Percentiles rank a stretch among this genome's conserved stretches.
Conservation (phyloP, 2,888 invertebrate species). For the Aphodius sticticus region DNA sequence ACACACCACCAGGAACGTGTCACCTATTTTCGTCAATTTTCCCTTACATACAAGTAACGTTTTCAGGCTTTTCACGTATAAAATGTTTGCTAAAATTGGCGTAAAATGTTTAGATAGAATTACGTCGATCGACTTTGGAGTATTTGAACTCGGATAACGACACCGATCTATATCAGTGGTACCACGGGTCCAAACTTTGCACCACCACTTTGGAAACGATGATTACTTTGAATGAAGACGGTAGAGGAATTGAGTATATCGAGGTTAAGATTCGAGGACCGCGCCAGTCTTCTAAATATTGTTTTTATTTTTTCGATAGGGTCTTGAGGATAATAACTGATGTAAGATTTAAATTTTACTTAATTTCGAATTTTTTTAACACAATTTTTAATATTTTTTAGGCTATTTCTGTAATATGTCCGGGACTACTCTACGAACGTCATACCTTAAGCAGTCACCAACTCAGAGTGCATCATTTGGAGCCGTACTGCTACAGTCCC, state of each 20-base stretch:
- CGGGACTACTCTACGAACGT: slow-evolving; percentile 71
- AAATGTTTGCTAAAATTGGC: not conserved
- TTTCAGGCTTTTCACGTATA: not conserved
- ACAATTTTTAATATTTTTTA: slow-evolving; percentile 50
- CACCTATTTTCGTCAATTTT: slow-evolving; percentile 73
- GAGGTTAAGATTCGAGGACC: slow-evolving; percentile 75
- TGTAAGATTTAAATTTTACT: slow-evolving; percentile 52
- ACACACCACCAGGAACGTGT: slow-evolving; percentile 65
- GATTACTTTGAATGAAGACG: slow-evolving; percentile 67
- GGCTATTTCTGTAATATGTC: slow-evolving; percentile 70
- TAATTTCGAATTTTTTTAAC: slow-evolving; percentile 9
- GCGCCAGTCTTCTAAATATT: slow-evolving; percentile 63
- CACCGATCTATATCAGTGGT: slow-evolving; percentile 77
- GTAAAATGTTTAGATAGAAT: slow-evolving; percentile 48
- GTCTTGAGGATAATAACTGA: slow-evolving; percentile 69
- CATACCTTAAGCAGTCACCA: slow-evolving; percentile 71
- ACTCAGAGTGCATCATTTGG: slow-evolving; percentile 59
- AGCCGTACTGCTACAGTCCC: slow-evolving; percentile 58
- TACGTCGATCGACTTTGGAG: slow-evolving; percentile 53
- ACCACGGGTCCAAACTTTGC: slow-evolving; percentile 74
- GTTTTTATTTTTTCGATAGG: slow-evolving; percentile 76
- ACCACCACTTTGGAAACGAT: slow-evolving; percentile 73
- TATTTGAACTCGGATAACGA: slow-evolving; percentile 63
- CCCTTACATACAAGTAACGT: slow-evolving; percentile 69
- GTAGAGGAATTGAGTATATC: slow-evolving; percentile 61